Evolutionary conservation across 2,888 invertebrate species (phyloP).

Genomic region (Platycheirus rosarum): DNA sequence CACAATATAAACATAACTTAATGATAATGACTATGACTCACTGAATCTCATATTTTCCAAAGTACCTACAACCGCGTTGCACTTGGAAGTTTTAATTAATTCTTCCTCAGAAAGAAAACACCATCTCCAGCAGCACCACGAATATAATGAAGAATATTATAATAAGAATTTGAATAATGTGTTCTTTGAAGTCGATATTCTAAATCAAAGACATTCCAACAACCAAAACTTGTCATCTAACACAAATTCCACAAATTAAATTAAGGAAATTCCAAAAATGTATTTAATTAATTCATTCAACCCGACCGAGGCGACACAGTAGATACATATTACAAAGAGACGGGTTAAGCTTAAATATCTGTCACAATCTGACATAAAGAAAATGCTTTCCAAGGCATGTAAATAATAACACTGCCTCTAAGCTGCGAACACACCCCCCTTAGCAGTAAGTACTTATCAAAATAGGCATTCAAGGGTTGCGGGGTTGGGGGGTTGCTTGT

Average conservation of each 20-base stretch:
- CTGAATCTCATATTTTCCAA: too few relatives aligned
- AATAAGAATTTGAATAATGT: conserved; percentile 40
- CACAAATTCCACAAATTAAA: conserved; percentile 69
- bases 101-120: conserved; percentile 9
- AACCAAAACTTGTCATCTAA: conserved; percentile 66
- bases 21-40: neutral
- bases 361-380: conserved; percentile 64
- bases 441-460: conserved; percentile 54
- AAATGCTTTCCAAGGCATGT: conserved; percentile 28
- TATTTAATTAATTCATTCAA: conserved; percentile 72
- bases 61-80: too few relatives aligned
- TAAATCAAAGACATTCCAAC: conserved; percentile 70
- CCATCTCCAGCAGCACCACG: conserved; percentile 8
- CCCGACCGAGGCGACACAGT: conserved; percentile 10
- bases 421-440: conserved; percentile 32
- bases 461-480: conserved; percentile 50
- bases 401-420: conserved; percentile 57
- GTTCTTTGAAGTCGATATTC: conserved; percentile 62
- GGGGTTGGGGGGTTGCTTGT: conserved; percentile 53
- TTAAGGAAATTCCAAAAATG: conserved; percentile 71
- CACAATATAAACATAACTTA: too few relatives aligned
- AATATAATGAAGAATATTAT: conserved; percentile 13
- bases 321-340: conserved; percentile 11
- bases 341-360: conserved; percentile 57
- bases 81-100: conserved; percentile 25